Conservation (phyloP, 35 echinoderm and acorn worm genomes). For the Anneissia japonica region DNA sequence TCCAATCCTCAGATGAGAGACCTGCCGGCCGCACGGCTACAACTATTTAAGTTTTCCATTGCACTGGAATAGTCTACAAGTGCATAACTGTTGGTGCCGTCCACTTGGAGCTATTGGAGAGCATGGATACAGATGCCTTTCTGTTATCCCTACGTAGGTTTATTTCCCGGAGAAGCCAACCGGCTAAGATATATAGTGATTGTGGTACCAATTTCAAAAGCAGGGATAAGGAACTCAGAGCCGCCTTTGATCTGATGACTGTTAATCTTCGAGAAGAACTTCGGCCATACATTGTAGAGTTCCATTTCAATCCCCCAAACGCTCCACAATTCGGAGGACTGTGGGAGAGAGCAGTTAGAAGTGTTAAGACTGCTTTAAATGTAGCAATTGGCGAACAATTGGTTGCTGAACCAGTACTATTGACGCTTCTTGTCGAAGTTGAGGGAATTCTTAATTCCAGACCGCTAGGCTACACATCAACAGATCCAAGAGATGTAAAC, state of each 20-base stretch:
- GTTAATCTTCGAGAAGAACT: background rate
- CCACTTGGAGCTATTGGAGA: background rate
- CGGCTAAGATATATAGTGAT: background rate
- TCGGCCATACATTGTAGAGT: background rate
- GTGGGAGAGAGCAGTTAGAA: background rate
- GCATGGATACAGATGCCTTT: background rate
- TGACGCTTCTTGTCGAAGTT: no score
- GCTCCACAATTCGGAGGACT: conserved; percentile 12
- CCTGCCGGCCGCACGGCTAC: background rate
- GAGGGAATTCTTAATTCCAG: no score
- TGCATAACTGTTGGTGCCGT: conserved; percentile 11
- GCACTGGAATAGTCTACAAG: background rate
- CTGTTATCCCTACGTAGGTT: background rate
- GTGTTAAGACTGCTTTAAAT: no score
- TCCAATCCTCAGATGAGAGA: background rate
- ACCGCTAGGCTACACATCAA: no score
- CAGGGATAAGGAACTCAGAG: background rate
- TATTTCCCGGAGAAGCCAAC: background rate
- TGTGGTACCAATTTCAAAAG: background rate
- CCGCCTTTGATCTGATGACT: background rate
- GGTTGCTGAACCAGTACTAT: no score
- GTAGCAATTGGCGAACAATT: no score
- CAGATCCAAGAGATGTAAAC: no score
- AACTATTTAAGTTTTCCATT: background rate
- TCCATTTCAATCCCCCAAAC: background rate